Conservation (phyloP, 1,140 invertebrate species). For the Tetramorium simillimum region DNA sequence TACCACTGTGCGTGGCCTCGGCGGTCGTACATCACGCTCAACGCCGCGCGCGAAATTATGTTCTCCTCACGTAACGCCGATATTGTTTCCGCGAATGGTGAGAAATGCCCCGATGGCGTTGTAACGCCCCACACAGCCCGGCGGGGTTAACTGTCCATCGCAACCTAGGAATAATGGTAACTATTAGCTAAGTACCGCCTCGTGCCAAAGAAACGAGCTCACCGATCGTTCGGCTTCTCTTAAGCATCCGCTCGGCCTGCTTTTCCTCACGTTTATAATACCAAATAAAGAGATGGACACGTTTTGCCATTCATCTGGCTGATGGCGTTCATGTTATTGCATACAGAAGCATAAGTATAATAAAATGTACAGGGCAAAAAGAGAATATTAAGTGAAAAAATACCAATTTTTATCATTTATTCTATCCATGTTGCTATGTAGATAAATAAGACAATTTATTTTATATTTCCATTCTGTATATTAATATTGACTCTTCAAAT, state of each 20-base stretch:
- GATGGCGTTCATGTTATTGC: neutral
- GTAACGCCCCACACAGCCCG: slow-evolving; percentile 50
- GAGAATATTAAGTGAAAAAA: neutral
- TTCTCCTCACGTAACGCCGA: slow-evolving; percentile 64
- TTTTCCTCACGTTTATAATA: slow-evolving; percentile 48
- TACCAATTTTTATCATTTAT: neutral
- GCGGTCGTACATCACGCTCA: slow-evolving; percentile 63
- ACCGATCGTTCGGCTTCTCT: slow-evolving; percentile 14
- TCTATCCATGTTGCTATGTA: neutral
- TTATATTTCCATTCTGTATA: neutral
- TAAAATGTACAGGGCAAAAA: slow-evolving; percentile 6
- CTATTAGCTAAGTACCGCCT: slow-evolving; percentile 72
- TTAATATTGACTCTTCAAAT: neutral
- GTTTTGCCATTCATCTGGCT: neutral
- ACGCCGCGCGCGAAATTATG: slow-evolving; percentile 30
- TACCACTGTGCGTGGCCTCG: slow-evolving; percentile 21
- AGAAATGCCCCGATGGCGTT: slow-evolving; percentile 69
- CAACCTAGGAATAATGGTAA: slow-evolving; percentile 71
- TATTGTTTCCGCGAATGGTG: slow-evolving; percentile 74
- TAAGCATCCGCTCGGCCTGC: slow-evolving; percentile 26
- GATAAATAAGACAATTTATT: neutral
- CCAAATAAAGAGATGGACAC: slow-evolving; percentile 50
- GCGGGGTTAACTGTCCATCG: slow-evolving; percentile 70
- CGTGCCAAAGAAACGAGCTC: slow-evolving; percentile 50
- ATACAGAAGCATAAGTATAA: slow-evolving; percentile 1